These are phyloP conservation scores for Boulengeromyrus knoepffleri DNA, from an alignment of 2,113 vertebrate species.

Conservation along the genomic window DNA sequence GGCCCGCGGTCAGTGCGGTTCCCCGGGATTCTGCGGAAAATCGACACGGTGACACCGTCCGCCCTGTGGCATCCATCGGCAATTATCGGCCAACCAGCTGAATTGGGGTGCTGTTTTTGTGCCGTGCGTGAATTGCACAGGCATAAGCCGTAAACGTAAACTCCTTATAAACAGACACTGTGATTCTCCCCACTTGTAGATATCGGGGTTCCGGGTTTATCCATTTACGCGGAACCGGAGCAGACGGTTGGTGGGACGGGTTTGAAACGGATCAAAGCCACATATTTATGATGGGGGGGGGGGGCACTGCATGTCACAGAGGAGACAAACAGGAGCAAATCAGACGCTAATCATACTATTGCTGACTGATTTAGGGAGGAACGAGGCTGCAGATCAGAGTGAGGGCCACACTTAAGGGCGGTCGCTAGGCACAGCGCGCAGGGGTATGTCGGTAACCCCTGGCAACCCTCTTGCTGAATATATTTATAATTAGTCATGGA, in stretches of 20 bases:
- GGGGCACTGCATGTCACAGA: background rate
- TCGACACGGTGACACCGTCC: background rate
- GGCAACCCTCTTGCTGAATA: background rate
- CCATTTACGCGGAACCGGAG: background rate
- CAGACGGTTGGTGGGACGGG: background rate
- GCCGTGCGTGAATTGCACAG: background rate
- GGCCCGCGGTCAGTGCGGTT: background rate
- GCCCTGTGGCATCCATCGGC: accelerated
- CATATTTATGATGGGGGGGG: background rate
- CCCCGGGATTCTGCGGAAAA: background rate
- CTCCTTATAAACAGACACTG: background rate
- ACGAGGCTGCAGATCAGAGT: background rate
- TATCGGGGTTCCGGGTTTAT: background rate
- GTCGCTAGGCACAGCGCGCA: background rate
- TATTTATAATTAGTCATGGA: background rate
- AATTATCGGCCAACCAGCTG: background rate
- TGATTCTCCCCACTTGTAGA: background rate
- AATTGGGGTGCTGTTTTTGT: background rate
- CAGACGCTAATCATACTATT: background rate
- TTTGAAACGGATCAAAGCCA: background rate
- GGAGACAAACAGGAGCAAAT: background rate
- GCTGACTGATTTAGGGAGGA: background rate
- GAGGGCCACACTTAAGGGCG: background rate
- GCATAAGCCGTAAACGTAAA: background rate
- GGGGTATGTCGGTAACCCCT: background rate